Evolutionary conservation across 2,113 vertebrate species (phyloP).

Genomic region (Falco punctatus): DNA sequence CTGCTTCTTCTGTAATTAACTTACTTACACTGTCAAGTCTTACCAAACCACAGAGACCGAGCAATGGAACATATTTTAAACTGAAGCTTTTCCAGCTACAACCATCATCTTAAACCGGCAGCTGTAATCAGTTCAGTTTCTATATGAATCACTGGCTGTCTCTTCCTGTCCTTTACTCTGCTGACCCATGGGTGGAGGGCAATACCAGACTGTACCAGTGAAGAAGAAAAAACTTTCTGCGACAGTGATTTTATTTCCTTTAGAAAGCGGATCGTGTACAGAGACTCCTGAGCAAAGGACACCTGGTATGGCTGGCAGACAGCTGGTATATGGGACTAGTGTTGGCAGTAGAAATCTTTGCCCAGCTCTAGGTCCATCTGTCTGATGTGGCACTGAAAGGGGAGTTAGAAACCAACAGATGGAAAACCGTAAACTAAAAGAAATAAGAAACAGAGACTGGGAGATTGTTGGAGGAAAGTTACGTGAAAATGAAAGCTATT

Average conservation of each 20-base stretch:
- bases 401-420: neutral
- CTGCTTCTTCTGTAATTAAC: neutral
- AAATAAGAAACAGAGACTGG: neutral
- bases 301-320: neutral
- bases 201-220: neutral
- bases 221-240: neutral
- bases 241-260: neutral
- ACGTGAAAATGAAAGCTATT: neutral
- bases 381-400: slow-evolving; percentile 26
- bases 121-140: neutral
- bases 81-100: neutral
- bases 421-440: neutral
- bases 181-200: neutral
- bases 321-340: neutral
- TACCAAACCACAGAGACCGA: neutral
- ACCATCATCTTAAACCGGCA: neutral
- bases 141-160: neutral
- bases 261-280: neutral
- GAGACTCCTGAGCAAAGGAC: slow-evolving; percentile 19
- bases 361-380: slow-evolving; percentile 34
- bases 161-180: neutral
- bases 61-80: neutral
- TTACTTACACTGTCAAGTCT: neutral
- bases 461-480: neutral
- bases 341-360: neutral